Conservation (phyloP, 2,113 vertebrate species). For the Illadopsis cleaveri region DNA sequence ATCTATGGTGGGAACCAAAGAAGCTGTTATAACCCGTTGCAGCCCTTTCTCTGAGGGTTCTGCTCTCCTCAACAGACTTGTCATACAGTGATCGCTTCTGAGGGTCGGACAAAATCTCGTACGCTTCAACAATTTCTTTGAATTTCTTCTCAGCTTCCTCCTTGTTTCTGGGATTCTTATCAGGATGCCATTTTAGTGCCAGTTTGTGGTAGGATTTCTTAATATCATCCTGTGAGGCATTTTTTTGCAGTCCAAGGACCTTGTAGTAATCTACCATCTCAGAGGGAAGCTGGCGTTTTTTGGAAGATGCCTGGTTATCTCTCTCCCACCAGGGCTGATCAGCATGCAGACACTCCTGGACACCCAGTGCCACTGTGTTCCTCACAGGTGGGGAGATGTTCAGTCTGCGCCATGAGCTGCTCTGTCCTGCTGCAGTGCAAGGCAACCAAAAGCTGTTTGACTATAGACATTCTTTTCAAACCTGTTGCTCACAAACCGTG, state of each 20-base stretch:
- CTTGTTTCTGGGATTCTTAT: constrained; percentile 88
- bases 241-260: constrained; percentile 77
- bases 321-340: neutral
- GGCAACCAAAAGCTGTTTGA: neutral
- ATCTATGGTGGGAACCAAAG: neutral
- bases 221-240: constrained; percentile 80
- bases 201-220: constrained; percentile 90
- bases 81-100: constrained; percentile 43
- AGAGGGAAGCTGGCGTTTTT: neutral
- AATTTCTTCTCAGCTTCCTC: constrained; percentile 80
- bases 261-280: constrained; percentile 81
- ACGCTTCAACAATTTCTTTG: constrained; percentile 71
- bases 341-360: neutral
- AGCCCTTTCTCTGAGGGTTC: neutral
- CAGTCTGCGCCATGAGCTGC: neutral
- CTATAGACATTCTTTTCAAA: neutral
- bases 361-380: neutral
- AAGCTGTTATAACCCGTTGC: neutral
- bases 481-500: neutral
- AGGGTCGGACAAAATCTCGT: constrained; percentile 52
- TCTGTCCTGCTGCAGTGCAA: neutral
- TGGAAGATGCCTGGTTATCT: neutral
- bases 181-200: constrained; percentile 89
- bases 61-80: constrained; percentile 1
- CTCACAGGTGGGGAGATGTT: neutral